These are phyloP conservation scores for Gymnocypris eckloni DNA, from an alignment of 2,797 vertebrate genomes.

Conservation along the genomic window DNA sequence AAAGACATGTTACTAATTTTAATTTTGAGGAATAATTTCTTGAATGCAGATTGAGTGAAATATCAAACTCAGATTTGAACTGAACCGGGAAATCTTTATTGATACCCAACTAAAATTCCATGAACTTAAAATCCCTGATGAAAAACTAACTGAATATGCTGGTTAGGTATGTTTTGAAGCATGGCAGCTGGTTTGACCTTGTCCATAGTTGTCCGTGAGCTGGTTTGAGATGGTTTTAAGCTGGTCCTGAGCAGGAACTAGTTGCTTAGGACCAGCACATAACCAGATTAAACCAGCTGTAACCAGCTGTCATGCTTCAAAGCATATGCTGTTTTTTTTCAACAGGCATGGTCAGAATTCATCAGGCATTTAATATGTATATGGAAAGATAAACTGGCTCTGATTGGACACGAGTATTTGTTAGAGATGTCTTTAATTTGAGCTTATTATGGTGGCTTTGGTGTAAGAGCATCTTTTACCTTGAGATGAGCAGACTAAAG, in stretches of 20 bases:
- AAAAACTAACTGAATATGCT: too few relatives aligned
- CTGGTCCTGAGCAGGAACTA: neutral
- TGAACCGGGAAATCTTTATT: neutral
- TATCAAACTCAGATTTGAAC: neutral
- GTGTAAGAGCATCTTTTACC: constrained; percentile 37
- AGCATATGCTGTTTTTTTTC: neutral
- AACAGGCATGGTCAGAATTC: neutral
- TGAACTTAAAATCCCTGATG: neutral
- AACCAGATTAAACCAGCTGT: neutral
- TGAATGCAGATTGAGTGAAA: neutral
- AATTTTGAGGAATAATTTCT: neutral
- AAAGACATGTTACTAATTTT: too few relatives aligned
- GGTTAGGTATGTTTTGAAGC: too few relatives aligned
- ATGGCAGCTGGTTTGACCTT: neutral
- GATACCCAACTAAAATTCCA: neutral
- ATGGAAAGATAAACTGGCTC: neutral
- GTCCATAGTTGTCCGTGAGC: too few relatives aligned
- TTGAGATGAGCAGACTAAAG: constrained; percentile 32
- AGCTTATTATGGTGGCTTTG: constrained; percentile 44
- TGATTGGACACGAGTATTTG: constrained; percentile 5
- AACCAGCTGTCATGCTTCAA: neutral
- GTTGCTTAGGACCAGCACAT: neutral
- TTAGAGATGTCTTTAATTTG: neutral
- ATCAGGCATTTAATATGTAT: neutral
- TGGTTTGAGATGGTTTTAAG: neutral